These are phyloP conservation scores for Cyphomyrmex costatus DNA, from an alignment of 1,140 invertebrate species.

Conservation along the genomic window DNA sequence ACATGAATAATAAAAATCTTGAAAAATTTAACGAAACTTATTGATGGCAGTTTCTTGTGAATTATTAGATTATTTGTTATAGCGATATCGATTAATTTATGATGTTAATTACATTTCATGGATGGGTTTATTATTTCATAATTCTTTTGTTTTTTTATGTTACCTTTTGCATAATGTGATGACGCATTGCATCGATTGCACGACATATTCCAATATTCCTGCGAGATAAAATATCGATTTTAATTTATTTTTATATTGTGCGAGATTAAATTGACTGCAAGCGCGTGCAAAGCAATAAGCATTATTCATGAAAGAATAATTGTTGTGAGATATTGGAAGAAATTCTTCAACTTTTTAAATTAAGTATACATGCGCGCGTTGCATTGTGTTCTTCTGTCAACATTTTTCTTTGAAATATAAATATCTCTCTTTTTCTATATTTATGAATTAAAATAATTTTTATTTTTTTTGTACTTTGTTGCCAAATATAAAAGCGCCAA, in stretches of 20 bases:
- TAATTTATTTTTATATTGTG: slow-evolving; percentile 48
- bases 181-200: background rate
- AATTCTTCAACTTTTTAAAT: background rate
- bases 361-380: background rate
- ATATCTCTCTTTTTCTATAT: background rate
- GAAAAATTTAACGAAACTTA: background rate
- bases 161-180: background rate
- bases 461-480: slow-evolving; percentile 10
- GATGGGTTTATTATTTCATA: slow-evolving; percentile 33
- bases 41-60: background rate
- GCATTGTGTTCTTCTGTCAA: background rate
- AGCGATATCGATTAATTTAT: slow-evolving; percentile 17
- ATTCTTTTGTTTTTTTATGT: background rate
- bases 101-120: slow-evolving; percentile 1
- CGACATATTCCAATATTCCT: slow-evolving; percentile 44
- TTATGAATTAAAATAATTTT: background rate
- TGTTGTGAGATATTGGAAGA: background rate
- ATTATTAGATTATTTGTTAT: slow-evolving; percentile 6
- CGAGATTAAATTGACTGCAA: slow-evolving; percentile 47
- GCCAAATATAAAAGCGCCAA: background rate
- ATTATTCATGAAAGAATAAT: slow-evolving; percentile 15
- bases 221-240: slow-evolving; percentile 47
- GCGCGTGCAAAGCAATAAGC: slow-evolving; percentile 10
- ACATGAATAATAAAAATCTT: slow-evolving; percentile 6
- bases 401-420: background rate